Base-by-base conservation (phyloP, 64 coral and sea anemone genomes). In the Actinia equina region DNA sequence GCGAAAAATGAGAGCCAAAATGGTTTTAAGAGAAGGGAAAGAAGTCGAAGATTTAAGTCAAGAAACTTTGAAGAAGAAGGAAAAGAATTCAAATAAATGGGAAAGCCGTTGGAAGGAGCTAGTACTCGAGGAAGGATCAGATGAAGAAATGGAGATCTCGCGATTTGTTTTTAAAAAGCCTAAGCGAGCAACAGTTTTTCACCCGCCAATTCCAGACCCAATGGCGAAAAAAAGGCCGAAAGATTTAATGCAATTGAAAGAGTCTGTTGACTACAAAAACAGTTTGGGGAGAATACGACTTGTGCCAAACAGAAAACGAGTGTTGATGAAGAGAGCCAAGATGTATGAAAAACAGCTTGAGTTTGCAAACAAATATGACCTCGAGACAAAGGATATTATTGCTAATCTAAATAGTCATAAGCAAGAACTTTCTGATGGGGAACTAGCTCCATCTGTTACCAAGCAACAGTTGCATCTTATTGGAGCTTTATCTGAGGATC, bases 141-240 rank as follows among this genome's bases (percentile, higher is more conserved):
- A 71, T 14, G 69, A 74, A 41, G 69, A 74, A 5, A 74, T 74
- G 25, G 25, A 74, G 25, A 30, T 74, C 13, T 37, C 13, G 1
- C 27, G 69, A 13, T 9, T 74, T 12, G 23, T 74, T 11, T 13
- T 30, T 13, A 74, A 16, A 25, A 74, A 74, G 22, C 18, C 78
- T 15, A 81, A 81, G 17, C 5, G 17, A 51, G 87, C 85, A 6
- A 92, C 13, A 22, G 41, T 16, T 23, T 92, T 92, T 92, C 52
- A 77, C 6, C 90, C 90, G 3, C 90, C 90, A 22, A 87, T 92
- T 83, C 85, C 90, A 12, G 86, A 80, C 7, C 59, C 57, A 27
- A 85, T 82, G n/a, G 90, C 77, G 3, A 92, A 92, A 60, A 92
- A 87, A 82, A 84, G 85, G 16, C 85, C 90, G 3, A 87, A 67